Evolutionary conservation across 2,113 vertebrate species (phyloP), one percentile per base, ranked within the genome.

Genomic region (Genyomyrus donnyi): DNA sequence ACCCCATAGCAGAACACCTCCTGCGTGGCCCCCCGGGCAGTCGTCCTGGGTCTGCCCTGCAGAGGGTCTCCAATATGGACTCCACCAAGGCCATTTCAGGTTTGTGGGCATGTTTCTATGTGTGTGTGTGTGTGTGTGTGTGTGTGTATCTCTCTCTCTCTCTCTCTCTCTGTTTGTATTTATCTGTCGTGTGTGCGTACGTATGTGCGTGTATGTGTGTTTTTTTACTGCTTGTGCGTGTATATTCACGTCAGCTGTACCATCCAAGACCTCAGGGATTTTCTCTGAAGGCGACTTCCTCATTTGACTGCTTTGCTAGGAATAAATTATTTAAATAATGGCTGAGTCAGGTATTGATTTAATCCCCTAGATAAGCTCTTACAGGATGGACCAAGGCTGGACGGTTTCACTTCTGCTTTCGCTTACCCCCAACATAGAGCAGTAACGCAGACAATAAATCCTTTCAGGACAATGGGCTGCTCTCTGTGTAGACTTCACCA

Each of bases 31-130:
- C 96, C 0, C 96, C 97, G 0, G 93, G 96, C 35, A 96, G 95
- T 94, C 94, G 98, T 1, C 96, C 97, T 0, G 95, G 96, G 0
- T 95, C 98, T n/a, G 94, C 96, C 49, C 93, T 96, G 85, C 97
- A 98, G 24, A 96, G 98, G 91, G 97, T 97, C 52, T 96, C 97
- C 11, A 96, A 96, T 88, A 97, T 98, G 95, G 98, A 99, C 92
- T 95, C 96, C 92, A 94, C 96, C 91, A 98, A 98, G 93, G 91
- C 96, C 6, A 96, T 98, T 91, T 97, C 98, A 93, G 98, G 98
- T 99, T 93, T 92, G 90, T 90, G 31, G 84, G 48, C 21, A 35
- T 24, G 0, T 83, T 19, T 80, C 17, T 88, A 1, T 86, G 13
- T 88, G 15, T 58, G 9, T 24, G 1, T 62, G 15, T n/a, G 17